Evolutionary conservation across 2,888 invertebrate genomes (phyloP).

Genomic region (Artemia sinica): DNA sequence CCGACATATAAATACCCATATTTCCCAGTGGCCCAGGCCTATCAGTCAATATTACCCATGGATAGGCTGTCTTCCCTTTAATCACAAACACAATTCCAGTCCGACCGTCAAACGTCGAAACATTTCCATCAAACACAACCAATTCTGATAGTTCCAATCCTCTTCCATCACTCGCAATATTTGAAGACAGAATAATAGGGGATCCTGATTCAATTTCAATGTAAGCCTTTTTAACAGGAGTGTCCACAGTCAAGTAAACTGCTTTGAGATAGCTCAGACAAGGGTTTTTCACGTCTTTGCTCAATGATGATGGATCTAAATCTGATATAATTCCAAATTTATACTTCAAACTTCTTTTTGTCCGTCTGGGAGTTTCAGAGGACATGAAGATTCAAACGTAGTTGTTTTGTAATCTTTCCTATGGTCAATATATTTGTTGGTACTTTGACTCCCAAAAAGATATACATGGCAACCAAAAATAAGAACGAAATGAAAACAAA

Average conservation of each 20-base stretch:
- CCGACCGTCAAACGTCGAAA: slow-evolving; percentile 74
- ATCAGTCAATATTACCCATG: slow-evolving; percentile 71
- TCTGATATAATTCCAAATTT: slow-evolving; percentile 82
- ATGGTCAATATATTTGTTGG: not conserved
- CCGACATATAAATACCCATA: slow-evolving; percentile 71
- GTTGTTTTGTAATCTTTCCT: not conserved
- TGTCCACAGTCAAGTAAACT: slow-evolving; percentile 55
- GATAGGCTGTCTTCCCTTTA: slow-evolving; percentile 44
- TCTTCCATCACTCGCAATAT: slow-evolving; percentile 61
- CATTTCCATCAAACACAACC: slow-evolving; percentile 71
- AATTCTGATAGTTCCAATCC: slow-evolving; percentile 96
- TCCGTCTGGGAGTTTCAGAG: slow-evolving; percentile 47
- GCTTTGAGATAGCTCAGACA: slow-evolving; percentile 70
- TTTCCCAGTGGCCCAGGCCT: slow-evolving; percentile 82
- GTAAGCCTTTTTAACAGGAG: slow-evolving; percentile 39
- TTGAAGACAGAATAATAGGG: slow-evolving; percentile 46
- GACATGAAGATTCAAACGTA: slow-evolving; percentile 63
- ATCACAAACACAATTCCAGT: slow-evolving; percentile 74
- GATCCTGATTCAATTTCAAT: slow-evolving; percentile 54
- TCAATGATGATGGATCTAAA: slow-evolving; percentile 72
- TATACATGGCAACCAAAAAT: not conserved
- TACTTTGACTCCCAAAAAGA: not conserved
- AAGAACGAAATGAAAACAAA: not conserved
- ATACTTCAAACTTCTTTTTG: slow-evolving; percentile 46
- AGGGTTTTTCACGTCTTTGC: slow-evolving; percentile 40